Evolutionary conservation across 2,113 vertebrate genomes (phyloP).

Genomic region (Gulo gulo): DNA sequence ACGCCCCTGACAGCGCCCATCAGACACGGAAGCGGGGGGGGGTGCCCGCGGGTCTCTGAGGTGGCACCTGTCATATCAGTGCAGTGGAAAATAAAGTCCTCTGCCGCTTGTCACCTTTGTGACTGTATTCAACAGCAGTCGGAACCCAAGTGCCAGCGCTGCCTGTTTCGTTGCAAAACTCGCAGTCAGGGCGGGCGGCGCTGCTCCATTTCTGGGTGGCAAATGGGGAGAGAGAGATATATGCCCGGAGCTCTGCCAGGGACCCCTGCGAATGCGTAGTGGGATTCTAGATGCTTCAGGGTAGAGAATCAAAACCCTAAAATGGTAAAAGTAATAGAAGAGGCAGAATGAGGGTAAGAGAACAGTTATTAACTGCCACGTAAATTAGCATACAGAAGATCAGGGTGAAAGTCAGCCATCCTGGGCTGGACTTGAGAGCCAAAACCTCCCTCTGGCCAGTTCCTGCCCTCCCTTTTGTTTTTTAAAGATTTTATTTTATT

Average conservation of each 20-base stretch:
- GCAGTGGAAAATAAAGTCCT: not conserved
- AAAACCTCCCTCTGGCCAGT: not conserved
- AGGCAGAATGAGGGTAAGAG: not conserved
- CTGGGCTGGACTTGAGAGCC: not conserved
- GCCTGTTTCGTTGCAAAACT: not conserved
- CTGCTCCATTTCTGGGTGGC: not conserved
- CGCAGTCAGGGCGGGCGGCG: not conserved
- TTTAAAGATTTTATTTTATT: not conserved
- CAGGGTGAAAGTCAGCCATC: not conserved
- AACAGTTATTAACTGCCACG: not conserved
- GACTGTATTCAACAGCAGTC: not conserved
- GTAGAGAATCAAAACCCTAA: not conserved
- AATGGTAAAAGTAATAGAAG: not conserved
- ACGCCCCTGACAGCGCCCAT: not conserved
- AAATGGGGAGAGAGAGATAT: not conserved
- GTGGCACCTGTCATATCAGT: not conserved
- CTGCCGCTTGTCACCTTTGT: not conserved
- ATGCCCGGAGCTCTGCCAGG: not conserved
- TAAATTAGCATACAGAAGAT: not conserved
- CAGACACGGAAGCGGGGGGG: not conserved
- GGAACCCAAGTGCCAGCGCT: not conserved
- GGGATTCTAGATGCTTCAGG: not conserved
- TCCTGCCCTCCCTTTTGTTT: not conserved
- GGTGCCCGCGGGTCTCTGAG: not conserved
- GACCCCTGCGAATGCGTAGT: not conserved